Evolutionary conservation across 2,113 vertebrate species (phyloP).

Genomic region (Ceuthmochares aereus): DNA sequence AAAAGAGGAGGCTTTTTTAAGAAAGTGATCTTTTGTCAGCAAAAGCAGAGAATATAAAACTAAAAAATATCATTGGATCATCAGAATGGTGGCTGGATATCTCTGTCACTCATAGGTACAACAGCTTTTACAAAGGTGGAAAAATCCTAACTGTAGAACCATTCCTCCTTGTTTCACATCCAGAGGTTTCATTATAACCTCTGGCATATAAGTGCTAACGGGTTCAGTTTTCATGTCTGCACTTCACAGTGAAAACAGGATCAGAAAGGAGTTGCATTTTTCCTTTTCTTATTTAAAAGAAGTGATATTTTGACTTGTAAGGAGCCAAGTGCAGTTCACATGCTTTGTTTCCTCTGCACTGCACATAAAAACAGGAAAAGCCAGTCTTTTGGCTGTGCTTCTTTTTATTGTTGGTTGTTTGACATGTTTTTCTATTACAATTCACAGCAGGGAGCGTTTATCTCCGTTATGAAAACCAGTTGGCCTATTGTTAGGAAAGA

Average conservation of each 20-base stretch:
- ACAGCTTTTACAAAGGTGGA: background rate
- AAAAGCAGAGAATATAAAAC: background rate
- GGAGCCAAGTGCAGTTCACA: slow-evolving; percentile 46
- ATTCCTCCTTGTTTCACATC: background rate
- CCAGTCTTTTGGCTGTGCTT: slow-evolving; percentile 41
- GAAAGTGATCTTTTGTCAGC: background rate
- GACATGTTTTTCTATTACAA: slow-evolving; percentile 70
- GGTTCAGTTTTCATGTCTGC: slow-evolving; percentile 43
- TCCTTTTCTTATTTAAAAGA: slow-evolving; percentile 14
- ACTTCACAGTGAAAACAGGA: slow-evolving; percentile 4
- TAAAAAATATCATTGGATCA: background rate
- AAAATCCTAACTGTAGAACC: background rate
- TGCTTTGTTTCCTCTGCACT: slow-evolving; percentile 47
- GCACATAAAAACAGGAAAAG: slow-evolving; percentile 68
- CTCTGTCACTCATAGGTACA: background rate
- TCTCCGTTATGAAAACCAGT: slow-evolving; percentile 66
- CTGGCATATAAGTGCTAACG: slow-evolving; percentile 24
- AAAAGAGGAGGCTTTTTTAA: background rate
- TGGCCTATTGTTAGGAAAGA: slow-evolving; percentile 60
- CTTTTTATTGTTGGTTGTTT: slow-evolving; percentile 66
- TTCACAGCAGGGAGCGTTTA: slow-evolving; percentile 65
- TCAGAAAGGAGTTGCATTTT: slow-evolving; percentile 27
- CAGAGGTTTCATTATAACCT: slow-evolving; percentile 14
- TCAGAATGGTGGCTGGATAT: background rate
- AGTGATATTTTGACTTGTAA: slow-evolving; percentile 48